phyloP scores from a whole-genome alignment of 2,797 vertebrate species.

The Syngnathus acus region DNA sequence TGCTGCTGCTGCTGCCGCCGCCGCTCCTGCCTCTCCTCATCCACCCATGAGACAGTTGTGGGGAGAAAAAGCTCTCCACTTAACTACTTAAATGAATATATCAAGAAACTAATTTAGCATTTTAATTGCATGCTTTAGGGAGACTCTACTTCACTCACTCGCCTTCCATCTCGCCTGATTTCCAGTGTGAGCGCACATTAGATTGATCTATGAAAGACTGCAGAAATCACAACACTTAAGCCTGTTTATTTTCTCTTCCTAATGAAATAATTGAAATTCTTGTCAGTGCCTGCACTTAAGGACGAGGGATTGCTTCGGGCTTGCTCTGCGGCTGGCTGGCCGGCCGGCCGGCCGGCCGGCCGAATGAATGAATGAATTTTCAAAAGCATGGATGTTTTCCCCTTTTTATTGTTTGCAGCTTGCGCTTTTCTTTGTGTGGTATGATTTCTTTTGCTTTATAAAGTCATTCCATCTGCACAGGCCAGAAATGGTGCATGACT shows the following conservation, averaged over 20 bases:
- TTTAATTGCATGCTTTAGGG: constrained; percentile 98
- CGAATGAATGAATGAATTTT: constrained; percentile 43
- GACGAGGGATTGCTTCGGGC: constrained; percentile 72
- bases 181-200: constrained; percentile 94
- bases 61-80: constrained; percentile 97
- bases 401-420: constrained; percentile 59
- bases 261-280: constrained; percentile 99
- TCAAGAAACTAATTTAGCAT: constrained; percentile 99
- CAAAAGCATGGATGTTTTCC: constrained; percentile 72
- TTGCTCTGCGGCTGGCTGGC: constrained; percentile 9
- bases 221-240: constrained; percentile 99
- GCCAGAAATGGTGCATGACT: constrained; percentile 77
- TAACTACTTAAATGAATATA: constrained; percentile 99
- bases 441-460: constrained; percentile 49
- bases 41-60: constrained; percentile 81
- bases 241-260: constrained; percentile 97
- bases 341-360: constrained; percentile 14
- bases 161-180: constrained; percentile 93
- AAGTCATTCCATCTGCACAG: constrained; percentile 80
- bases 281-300: constrained; percentile 98
- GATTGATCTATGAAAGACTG: constrained; percentile 95
- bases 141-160: constrained; percentile 95
- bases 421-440: constrained; percentile 47
- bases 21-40: constrained; percentile 60
- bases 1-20: constrained; percentile 21